phyloP scores from a whole-genome alignment of 2,113 vertebrate genomes.

The Euleptes europaea region DNA sequence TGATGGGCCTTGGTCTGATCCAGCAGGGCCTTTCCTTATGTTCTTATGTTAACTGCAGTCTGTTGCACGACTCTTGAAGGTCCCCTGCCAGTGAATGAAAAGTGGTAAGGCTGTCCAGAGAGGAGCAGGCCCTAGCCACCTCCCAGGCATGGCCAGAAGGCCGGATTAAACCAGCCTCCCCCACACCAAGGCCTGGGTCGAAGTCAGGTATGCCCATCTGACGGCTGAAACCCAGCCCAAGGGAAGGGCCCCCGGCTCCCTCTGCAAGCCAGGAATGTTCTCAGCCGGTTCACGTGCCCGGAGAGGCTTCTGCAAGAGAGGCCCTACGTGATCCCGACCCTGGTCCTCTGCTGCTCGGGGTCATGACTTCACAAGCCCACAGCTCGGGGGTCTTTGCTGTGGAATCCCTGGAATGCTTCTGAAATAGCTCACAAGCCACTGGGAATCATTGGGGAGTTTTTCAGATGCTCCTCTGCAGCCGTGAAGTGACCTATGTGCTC shows the following conservation, averaged over 20 bases:
- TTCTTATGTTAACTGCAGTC: too few species aligned
- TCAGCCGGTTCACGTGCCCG: not conserved
- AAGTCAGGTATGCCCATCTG: not conserved
- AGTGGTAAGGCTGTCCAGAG: too few species aligned
- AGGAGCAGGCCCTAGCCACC: too few species aligned
- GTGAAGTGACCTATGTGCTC: too few species aligned
- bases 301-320: not conserved
- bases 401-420: not conserved
- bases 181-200: not conserved
- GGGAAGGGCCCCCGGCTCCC: not conserved
- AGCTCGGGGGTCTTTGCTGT: fast-evolving
- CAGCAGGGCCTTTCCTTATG: too few species aligned
- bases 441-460: not conserved
- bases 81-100: too few species aligned
- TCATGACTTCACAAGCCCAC: not conserved
- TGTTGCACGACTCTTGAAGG: too few species aligned
- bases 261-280: too few species aligned
- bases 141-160: too few species aligned
- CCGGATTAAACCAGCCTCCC: too few species aligned
- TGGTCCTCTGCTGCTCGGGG: not conserved
- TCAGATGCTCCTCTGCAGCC: too few species aligned
- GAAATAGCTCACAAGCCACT: not conserved
- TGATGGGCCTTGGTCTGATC: too few species aligned
- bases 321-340: not conserved
- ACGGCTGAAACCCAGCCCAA: not conserved